A percentile compares a stretch with the other conserved stretches of the same genome.
Conservation (phyloP, 2,888 invertebrate genomes). For the Tinea semifulvella region DNA sequence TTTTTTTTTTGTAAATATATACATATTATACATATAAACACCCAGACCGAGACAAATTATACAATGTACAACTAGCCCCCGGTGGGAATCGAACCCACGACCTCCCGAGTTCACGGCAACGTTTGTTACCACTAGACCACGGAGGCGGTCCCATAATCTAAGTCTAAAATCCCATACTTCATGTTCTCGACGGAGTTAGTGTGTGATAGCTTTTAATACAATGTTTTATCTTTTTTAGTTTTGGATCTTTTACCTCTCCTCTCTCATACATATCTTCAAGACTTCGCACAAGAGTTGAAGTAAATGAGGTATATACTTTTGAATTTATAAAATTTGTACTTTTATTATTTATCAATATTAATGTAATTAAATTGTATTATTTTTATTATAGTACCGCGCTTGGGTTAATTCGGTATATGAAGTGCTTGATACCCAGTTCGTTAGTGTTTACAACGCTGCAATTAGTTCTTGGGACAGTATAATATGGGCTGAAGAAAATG, state of each 20-base stretch:
- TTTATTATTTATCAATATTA: background rate
- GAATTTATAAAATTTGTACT: background rate
- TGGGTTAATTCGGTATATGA: conserved; percentile 33
- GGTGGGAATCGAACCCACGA: too few species aligned
- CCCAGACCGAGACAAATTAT: too few species aligned
- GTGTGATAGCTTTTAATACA: too few species aligned
- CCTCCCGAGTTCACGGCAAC: too few species aligned
- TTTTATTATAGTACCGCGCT: conserved; percentile 34
- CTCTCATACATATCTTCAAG: conserved; percentile 39
- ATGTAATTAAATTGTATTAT: background rate
- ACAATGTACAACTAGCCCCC: too few species aligned
- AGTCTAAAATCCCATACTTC: too few species aligned
- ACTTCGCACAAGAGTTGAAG: conserved; percentile 31
- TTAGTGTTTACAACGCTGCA: conserved; percentile 26
- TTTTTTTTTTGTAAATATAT: too few species aligned
- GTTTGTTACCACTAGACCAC: too few species aligned
- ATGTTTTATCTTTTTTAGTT: conserved; percentile 28
- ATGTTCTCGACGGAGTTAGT: too few species aligned
- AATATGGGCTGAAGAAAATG: conserved; percentile 28
- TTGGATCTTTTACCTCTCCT: conserved; percentile 30
- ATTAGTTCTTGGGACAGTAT: conserved; percentile 28
- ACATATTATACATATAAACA: too few species aligned
- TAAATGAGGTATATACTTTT: conserved; percentile 30
- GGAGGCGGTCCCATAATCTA: too few species aligned
- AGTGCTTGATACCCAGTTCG: conserved; percentile 26